phyloP scores from a whole-genome alignment of 2,797 vertebrate species.

The Gila robusta region DNA sequence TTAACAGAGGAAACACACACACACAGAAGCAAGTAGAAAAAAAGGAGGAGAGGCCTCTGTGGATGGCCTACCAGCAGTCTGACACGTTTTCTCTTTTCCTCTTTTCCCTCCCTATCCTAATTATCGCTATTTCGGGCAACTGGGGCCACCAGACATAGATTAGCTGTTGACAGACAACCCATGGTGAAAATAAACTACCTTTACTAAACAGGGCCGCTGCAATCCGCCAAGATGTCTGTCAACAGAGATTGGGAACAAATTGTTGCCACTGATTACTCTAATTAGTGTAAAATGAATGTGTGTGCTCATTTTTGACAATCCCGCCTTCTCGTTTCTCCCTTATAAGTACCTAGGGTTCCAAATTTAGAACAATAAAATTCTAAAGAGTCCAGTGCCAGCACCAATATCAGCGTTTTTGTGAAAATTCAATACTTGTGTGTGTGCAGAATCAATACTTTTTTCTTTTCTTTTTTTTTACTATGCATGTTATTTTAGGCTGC shows the following conservation, averaged over 20 bases:
- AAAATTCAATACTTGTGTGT: not conserved
- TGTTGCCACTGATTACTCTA: constrained; percentile 76
- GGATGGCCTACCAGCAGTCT: constrained; percentile 69
- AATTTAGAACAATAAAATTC: constrained; percentile 62
- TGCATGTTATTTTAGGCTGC: not conserved
- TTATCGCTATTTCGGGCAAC: constrained; percentile 78
- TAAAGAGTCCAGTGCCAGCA: constrained; percentile 4
- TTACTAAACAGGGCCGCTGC: constrained; percentile 57
- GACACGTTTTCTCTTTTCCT: constrained; percentile 84
- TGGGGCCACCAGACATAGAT: constrained; percentile 77
- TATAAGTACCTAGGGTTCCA: constrained; percentile 78
- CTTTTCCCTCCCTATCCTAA: constrained; percentile 78
- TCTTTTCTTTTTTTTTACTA: not conserved
- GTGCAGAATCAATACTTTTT: not conserved
- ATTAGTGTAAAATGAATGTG: constrained; percentile 63
- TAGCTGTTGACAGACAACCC: constrained; percentile 76
- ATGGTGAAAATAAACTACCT: constrained; percentile 77
- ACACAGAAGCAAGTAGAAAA: constrained; percentile 33
- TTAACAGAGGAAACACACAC: constrained; percentile 60
- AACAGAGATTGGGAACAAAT: constrained; percentile 76
- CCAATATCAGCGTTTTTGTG: not conserved
- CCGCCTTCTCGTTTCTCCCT: constrained; percentile 67
- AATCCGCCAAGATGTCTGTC: constrained; percentile 69
- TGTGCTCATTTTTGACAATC: constrained; percentile 60
- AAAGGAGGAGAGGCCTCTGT: constrained; percentile 54